Conservation (phyloP, 2,888 invertebrate genomes). For the Cheilosia vulpina region DNA sequence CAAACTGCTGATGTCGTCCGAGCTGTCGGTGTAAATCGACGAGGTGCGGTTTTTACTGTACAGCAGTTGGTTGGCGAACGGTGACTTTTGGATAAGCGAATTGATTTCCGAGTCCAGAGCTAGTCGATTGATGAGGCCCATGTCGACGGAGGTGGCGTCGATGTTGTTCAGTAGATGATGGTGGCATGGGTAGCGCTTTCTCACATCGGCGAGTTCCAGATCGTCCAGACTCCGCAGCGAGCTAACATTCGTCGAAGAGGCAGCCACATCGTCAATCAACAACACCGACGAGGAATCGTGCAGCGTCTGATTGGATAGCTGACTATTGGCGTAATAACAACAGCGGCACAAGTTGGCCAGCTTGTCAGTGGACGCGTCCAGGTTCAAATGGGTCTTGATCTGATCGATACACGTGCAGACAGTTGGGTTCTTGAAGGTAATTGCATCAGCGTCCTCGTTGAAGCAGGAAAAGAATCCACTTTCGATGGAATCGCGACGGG, state of each 20-base stretch:
- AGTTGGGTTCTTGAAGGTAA: conserved; percentile 79
- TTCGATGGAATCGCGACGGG: conserved; percentile 93
- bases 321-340: conserved; percentile 79
- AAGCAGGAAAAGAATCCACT: conserved; percentile 95
- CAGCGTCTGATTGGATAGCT: conserved; percentile 77
- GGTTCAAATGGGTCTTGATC: conserved; percentile 80
- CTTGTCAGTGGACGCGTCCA: conserved; percentile 81
- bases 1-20: conserved; percentile 92
- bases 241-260: conserved; percentile 84
- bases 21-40: conserved; percentile 94
- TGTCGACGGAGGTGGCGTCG: conserved; percentile 82
- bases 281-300: conserved; percentile 85
- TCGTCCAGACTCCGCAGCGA: conserved; percentile 87
- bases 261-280: conserved; percentile 85
- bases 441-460: conserved; percentile 90
- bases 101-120: conserved; percentile 84
- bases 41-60: conserved; percentile 88
- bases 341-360: conserved; percentile 82
- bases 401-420: conserved; percentile 80
- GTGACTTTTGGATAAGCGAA: conserved; percentile 83
- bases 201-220: conserved; percentile 83
- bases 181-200: conserved; percentile 81
- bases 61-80: conserved; percentile 85
- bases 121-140: conserved; percentile 84
- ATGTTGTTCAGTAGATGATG: conserved; percentile 82